A percentile compares a stretch with the other conserved stretches of the same genome.
phyloP scores from a whole-genome alignment of 2,113 vertebrate genomes.

The Corydoras maculifer region DNA sequence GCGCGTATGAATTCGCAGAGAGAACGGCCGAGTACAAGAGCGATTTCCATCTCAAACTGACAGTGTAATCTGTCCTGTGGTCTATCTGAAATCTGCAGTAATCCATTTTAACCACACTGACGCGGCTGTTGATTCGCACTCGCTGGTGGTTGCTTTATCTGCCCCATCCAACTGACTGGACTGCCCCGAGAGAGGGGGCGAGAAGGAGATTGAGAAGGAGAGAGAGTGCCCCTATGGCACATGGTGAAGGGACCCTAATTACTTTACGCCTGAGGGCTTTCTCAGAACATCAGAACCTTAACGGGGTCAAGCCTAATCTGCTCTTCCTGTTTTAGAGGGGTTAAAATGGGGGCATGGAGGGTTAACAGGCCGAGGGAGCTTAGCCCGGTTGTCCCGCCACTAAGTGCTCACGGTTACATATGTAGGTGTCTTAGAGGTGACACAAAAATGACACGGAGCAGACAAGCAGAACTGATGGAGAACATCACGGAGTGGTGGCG shows the following conservation, averaged over 20 bases:
- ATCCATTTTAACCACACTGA: constrained; percentile 29
- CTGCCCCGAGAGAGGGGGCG: constrained; percentile 36
- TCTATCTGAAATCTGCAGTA: constrained; percentile 25
- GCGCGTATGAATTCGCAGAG: constrained; percentile 1
- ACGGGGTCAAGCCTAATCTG: constrained; percentile 32
- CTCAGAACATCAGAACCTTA: constrained; percentile 17
- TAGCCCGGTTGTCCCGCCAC: neutral
- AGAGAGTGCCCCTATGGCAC: neutral
- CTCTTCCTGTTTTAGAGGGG: constrained; percentile 14
- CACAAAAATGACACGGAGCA: constrained; percentile 10
- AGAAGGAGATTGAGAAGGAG: constrained; percentile 18
- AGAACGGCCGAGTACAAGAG: constrained; percentile 5
- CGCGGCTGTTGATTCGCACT: constrained; percentile 27
- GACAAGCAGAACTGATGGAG: constrained; percentile 15
- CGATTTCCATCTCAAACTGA: constrained; percentile 60
- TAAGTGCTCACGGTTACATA: constrained; percentile 7
- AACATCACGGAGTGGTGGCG: neutral
- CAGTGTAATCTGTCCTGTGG: constrained; percentile 36
- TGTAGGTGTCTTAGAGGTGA: constrained; percentile 2
- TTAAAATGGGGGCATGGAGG: constrained; percentile 4
- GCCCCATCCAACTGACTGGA: constrained; percentile 61
- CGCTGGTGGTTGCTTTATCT: constrained; percentile 59
- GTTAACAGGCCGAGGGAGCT: constrained; percentile 17
- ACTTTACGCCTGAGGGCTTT: constrained; percentile 15
- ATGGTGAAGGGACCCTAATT: constrained; percentile 14